Conservation (phyloP, 1,140 invertebrate species). For the Magallana angulata region DNA sequence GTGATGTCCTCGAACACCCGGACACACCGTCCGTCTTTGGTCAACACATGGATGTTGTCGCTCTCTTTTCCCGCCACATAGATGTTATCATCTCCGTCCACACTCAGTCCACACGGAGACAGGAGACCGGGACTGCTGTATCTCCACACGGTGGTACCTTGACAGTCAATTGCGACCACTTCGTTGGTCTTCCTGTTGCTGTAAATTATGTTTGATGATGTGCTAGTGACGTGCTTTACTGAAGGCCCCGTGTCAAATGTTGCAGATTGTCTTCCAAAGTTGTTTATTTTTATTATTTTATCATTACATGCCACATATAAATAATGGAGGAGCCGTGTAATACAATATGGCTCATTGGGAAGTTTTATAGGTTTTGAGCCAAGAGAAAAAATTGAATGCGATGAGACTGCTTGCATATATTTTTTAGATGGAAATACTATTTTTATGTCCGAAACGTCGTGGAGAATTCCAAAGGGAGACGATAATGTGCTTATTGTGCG, state of each 20-base stretch:
- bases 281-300: background rate
- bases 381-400: background rate
- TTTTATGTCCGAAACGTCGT: background rate
- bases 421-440: background rate
- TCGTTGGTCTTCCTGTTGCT: background rate
- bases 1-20: background rate
- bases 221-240: background rate
- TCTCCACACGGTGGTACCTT: background rate
- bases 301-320: background rate
- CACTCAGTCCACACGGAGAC: background rate
- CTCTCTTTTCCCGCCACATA: conserved; percentile 1
- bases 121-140: background rate
- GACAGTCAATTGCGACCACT: background rate
- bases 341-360: no score
- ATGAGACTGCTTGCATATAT: background rate
- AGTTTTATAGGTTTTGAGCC: background rate
- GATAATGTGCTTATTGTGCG: background rate
- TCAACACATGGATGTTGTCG: background rate
- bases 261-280: background rate
- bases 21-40: background rate
- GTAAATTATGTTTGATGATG: background rate
- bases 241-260: background rate
- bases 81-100: background rate
- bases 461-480: background rate
- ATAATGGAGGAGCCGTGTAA: background rate